These are phyloP conservation scores for Cyrtonyx montezumae DNA, from an alignment of 2,113 vertebrate species.

Conservation along the genomic window DNA sequence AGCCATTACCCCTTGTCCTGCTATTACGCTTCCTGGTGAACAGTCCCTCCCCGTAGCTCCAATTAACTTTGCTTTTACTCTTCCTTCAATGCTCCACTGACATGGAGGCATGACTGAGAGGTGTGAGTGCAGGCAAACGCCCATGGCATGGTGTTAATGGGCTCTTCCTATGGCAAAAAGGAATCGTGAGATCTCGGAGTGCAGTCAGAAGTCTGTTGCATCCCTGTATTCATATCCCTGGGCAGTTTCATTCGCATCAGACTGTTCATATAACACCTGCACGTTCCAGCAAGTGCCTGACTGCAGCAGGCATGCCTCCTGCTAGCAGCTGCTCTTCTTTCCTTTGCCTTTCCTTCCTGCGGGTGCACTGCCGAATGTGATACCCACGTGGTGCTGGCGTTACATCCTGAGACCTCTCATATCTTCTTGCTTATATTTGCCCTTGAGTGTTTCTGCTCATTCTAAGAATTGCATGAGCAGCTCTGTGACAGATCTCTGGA, in stretches of 20 bases:
- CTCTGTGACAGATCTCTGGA: neutral
- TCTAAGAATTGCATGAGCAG: neutral
- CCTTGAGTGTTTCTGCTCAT: neutral
- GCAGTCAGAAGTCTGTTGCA: neutral
- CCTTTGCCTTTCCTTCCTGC: neutral
- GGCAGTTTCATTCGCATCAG: neutral
- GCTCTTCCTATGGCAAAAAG: neutral
- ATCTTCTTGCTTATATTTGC: neutral
- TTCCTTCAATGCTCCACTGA: neutral
- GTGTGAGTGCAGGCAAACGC: neutral
- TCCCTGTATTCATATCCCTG: constrained; percentile 14
- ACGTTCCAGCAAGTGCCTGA: neutral
- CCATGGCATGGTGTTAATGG: accelerated
- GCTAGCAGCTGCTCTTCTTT: too few species aligned
- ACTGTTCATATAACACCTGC: neutral
- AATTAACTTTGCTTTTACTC: neutral
- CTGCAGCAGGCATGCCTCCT: neutral
- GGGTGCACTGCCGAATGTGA: neutral
- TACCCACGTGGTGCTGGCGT: neutral
- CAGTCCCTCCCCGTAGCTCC: neutral
- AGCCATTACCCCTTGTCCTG: neutral
- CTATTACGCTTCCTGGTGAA: neutral
- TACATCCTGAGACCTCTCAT: neutral
- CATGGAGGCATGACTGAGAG: neutral
- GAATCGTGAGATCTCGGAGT: neutral